Conservation (phyloP, 2,797 vertebrate species). For the Bovichtus variegatus region DNA sequence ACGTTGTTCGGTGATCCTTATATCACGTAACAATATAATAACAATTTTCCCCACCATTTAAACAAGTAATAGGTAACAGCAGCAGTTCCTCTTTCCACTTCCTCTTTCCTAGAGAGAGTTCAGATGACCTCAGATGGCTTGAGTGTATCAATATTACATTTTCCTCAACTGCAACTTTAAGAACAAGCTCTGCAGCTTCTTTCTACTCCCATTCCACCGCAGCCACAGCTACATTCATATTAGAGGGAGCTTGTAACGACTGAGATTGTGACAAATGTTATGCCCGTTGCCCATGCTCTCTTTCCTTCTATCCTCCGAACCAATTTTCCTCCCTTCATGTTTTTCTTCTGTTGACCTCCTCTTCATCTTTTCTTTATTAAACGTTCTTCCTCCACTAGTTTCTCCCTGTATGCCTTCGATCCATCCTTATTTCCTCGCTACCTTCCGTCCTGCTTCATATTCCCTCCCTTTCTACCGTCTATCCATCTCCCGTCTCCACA, state of each 20-base stretch:
- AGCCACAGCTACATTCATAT: conserved; percentile 20
- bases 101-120: background rate
- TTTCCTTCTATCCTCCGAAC: background rate
- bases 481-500: conserved; percentile 15
- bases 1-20: background rate
- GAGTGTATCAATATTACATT: conserved; percentile 61
- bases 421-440: background rate
- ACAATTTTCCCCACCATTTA: background rate
- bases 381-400: background rate
- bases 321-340: conserved; percentile 14
- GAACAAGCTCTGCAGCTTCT: conserved; percentile 30
- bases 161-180: conserved; percentile 34
- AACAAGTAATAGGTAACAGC: background rate
- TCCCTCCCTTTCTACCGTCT: conserved; percentile 11
- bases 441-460: conserved; percentile 15
- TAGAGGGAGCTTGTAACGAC: conserved; percentile 3
- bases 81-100: background rate
- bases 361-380: conserved; percentile 7
- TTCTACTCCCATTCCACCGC: conserved; percentile 22
- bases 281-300: background rate
- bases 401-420: background rate
- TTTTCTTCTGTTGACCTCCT: background rate
- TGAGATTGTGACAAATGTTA: conserved; percentile 47
- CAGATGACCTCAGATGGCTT: conserved; percentile 29
- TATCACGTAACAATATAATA: background rate